Percentiles rank a stretch among this genome's conserved stretches.
Conservation (phyloP, 2,888 invertebrate genomes). For the Drosophila anomalata region DNA sequence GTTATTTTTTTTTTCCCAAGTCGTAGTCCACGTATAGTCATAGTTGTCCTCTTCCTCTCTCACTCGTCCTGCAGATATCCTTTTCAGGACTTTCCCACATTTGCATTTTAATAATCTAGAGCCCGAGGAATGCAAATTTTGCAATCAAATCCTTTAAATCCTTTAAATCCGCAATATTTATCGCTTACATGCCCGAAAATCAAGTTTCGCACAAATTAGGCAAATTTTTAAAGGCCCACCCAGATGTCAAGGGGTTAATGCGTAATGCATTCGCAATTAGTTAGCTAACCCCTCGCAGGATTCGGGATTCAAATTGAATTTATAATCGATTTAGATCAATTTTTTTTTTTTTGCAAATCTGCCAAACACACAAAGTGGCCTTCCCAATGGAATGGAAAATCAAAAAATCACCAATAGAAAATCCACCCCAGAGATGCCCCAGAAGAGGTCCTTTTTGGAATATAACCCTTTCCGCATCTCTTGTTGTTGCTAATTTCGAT, state of each 20-base stretch:
- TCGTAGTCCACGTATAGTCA: background rate
- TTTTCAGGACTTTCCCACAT: slow-evolving; percentile 41
- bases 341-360: slow-evolving; percentile 62
- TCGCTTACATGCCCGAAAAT: slow-evolving; percentile 70
- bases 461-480: slow-evolving; percentile 44
- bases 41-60: background rate
- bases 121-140: slow-evolving; percentile 40
- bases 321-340: slow-evolving; percentile 77
- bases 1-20: background rate
- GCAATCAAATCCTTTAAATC: slow-evolving; percentile 57
- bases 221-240: slow-evolving; percentile 51
- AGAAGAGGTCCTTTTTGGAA: background rate
- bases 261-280: slow-evolving; percentile 79
- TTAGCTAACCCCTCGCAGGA: slow-evolving; percentile 55
- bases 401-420: slow-evolving; percentile 10
- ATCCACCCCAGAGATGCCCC: slow-evolving; percentile 25
- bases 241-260: slow-evolving; percentile 65
- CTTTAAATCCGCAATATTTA: slow-evolving; percentile 60
- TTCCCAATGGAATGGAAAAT: slow-evolving; percentile 3
- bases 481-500: slow-evolving; percentile 72
- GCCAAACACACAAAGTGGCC: slow-evolving; percentile 52
- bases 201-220: slow-evolving; percentile 73
- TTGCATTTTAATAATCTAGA: slow-evolving; percentile 8
- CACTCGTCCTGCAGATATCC: background rate
- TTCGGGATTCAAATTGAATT: slow-evolving; percentile 61